Conservation (phyloP, 2,888 invertebrate genomes). For the Mesorhabditis spiculigera region DNA sequence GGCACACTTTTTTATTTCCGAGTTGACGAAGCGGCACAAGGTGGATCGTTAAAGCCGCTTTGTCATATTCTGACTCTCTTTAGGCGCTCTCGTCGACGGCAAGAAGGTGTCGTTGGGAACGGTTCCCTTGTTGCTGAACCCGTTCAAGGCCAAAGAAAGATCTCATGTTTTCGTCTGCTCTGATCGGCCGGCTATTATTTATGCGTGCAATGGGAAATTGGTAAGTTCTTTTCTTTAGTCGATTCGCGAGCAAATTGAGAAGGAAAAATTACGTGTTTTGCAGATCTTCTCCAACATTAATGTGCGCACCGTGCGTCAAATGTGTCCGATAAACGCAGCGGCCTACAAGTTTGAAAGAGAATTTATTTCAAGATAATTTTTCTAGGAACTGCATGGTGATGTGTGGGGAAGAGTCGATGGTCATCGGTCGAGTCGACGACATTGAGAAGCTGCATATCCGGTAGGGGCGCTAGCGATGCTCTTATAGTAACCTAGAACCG, state of each 20-base stretch:
- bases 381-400: slow-evolving; percentile 69
- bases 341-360: slow-evolving; percentile 72
- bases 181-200: slow-evolving; percentile 73
- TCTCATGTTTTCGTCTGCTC: slow-evolving; percentile 98
- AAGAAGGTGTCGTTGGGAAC: slow-evolving; percentile 95
- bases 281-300: slow-evolving; percentile 63
- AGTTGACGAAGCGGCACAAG: slow-evolving; percentile 63
- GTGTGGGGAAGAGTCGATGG: slow-evolving; percentile 81
- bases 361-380: slow-evolving; percentile 20
- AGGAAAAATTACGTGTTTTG: neutral
- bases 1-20: slow-evolving; percentile 95
- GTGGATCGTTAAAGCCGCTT: slow-evolving; percentile 61
- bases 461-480: neutral
- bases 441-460: slow-evolving; percentile 54
- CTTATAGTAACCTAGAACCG: slow-evolving; percentile 67
- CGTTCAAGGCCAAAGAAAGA: slow-evolving; percentile 70
- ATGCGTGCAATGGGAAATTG: slow-evolving; percentile 41
- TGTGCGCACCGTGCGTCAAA: slow-evolving; percentile 74
- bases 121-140: slow-evolving; percentile 86
- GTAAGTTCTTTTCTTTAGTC: slow-evolving; percentile 13
- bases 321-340: slow-evolving; percentile 93
- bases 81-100: slow-evolving; percentile 72
- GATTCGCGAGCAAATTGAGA: too few relatives aligned
- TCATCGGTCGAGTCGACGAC: slow-evolving; percentile 67
- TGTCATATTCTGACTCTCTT: slow-evolving; percentile 8